Base-by-base conservation (phyloP, 2,888 invertebrate genomes). In the Cosmia trapezina region DNA sequence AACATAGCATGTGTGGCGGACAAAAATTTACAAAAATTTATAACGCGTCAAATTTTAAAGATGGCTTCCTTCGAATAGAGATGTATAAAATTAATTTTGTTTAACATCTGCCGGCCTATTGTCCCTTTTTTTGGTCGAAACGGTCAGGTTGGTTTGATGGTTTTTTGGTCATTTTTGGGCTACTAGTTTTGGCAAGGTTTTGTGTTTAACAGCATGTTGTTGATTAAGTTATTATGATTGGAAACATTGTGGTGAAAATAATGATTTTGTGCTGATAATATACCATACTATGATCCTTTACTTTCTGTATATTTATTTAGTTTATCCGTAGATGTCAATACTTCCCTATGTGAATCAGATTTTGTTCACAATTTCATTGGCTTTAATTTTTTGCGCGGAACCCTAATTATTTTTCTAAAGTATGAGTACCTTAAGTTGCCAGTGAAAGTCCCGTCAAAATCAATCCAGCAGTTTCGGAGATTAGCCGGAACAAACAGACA, bases 11-110 rank as follows among this genome's bases (percentile, higher is more conserved):
- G 28, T 91, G 91, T 92, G 93, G 89, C 84, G 83, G 82, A 91
- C 90, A 92, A 93, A 93, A 93, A 91, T 88, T 88, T 88, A 89
- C 92, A 92, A 93, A 95, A 95, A 95, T 95, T 93, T 95, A 95
- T 95, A 95, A 94, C 94, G 92, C 94, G 95, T 95, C 95, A 95
- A 94, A 95, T 94, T 91, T 91, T 91, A 96, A 94, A 93, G 94
- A 96, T 95, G 94, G 94, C 91, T 95, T 95, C 96, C 95, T 95
- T 88, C 86, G 78, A 91, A 96, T 96, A 95, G 94, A 96, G 96
- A 95, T 89, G 90, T 93, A 93, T 94, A 92, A 94, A 94, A 96
- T 96, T 96, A 96, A 96, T 96, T 94, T 95, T 94, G 91, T 89
- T 87, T 81, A 89, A 92, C 96, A 96, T 96, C 95, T 96, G 96